Conservation (phyloP, 2,888 invertebrate genomes). For the Panzeria rudis region DNA sequence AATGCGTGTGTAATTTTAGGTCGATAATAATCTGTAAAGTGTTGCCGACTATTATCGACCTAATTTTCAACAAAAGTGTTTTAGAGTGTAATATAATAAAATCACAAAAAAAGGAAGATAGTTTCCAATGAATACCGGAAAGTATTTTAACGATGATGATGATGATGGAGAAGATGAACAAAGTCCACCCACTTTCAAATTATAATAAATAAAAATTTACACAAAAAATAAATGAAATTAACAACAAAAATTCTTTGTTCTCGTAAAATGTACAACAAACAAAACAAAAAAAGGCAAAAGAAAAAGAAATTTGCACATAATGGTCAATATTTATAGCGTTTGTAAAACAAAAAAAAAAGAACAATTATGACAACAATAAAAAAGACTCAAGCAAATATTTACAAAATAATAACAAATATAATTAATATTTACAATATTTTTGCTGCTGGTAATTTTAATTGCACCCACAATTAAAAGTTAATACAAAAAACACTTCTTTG, state of each 20-base stretch:
- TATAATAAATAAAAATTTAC: neutral
- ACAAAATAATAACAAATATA: constrained; percentile 35
- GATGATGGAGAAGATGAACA: constrained; percentile 28
- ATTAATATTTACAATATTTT: constrained; percentile 38
- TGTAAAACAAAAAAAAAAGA: neutral
- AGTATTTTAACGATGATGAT: constrained; percentile 14
- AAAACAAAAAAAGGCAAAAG: neutral
- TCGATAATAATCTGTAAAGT: too few species aligned
- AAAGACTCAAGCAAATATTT: constrained; percentile 26
- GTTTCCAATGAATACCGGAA: constrained; percentile 18
- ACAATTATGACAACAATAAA: neutral
- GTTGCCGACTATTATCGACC: too few species aligned
- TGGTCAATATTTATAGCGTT: constrained; percentile 39
- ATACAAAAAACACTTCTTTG: neutral
- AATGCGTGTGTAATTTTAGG: too few species aligned
- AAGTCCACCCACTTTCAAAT: constrained; percentile 26
- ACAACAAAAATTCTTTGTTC: constrained; percentile 43
- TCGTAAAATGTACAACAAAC: constrained; percentile 34
- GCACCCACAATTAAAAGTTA: constrained; percentile 23
- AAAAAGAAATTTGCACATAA: constrained; percentile 29
- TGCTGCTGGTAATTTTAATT: constrained; percentile 42
- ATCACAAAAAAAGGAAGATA: neutral
- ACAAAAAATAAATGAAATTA: neutral
- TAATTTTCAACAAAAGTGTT: too few species aligned
- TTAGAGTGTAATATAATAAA: too few species aligned